phyloP scores from a whole-genome alignment of 1,140 invertebrate genomes.

The Cheumatopsyche charites region DNA sequence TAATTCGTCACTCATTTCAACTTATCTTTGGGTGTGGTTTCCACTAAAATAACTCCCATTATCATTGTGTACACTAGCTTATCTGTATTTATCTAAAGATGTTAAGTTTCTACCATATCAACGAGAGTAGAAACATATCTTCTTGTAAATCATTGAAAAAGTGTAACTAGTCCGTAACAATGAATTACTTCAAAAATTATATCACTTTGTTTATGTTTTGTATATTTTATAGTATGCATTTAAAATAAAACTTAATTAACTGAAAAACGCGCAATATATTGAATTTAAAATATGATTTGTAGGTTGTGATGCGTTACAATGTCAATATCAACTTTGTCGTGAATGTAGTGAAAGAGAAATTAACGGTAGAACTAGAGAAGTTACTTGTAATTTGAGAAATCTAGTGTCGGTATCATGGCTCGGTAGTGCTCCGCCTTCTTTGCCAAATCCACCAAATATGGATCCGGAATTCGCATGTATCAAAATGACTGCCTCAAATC shows the following conservation, averaged over 20 bases:
- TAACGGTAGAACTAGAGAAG: not conserved
- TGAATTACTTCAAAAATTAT: not conserved
- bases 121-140: too few species aligned
- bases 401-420: not conserved
- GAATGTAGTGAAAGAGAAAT: not conserved
- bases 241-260: too few species aligned
- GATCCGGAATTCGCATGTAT: constrained; percentile 37
- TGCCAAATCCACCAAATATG: constrained; percentile 1
- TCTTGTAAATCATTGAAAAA: too few species aligned
- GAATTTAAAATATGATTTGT: not conserved
- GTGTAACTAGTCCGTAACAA: too few species aligned
- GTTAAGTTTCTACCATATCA: too few species aligned
- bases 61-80: too few species aligned
- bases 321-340: not conserved
- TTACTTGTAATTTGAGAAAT: constrained; percentile 15
- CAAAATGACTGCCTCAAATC: constrained; percentile 38
- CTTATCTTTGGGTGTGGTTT: too few species aligned
- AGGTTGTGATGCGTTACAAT: not conserved
- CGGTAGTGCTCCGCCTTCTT: not conserved
- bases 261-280: too few species aligned
- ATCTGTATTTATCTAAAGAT: too few species aligned
- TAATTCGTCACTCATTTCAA: too few species aligned
- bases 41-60: too few species aligned
- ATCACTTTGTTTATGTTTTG: not conserved
- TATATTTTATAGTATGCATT: too few species aligned